Conservation (phyloP, 2,888 invertebrate species). For the Caenorhabditis virilis region DNA sequence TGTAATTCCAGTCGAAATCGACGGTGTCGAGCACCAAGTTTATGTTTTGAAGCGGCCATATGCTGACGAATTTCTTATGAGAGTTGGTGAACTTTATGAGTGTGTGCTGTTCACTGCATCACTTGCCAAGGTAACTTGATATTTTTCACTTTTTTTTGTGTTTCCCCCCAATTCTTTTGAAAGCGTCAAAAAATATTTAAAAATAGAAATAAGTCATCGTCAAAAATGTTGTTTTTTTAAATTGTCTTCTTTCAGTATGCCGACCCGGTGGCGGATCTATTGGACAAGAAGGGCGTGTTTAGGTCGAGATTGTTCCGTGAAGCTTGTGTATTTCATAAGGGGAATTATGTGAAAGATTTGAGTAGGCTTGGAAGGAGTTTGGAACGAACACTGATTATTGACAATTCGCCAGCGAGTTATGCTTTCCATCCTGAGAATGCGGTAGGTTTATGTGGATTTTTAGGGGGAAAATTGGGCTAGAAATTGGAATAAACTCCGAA, state of each 20-base stretch:
- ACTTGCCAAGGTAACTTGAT: conserved; percentile 89
- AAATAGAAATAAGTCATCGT: conserved; percentile 16
- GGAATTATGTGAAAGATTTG: conserved; percentile 99
- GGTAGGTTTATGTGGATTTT: conserved; percentile 79
- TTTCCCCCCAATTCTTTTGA: too few relatives aligned
- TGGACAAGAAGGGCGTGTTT: conserved; percentile 93
- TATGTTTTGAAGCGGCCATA: conserved; percentile 98
- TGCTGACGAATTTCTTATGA: conserved; percentile 96
- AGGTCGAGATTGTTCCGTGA: conserved; percentile 89
- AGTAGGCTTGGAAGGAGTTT: conserved; percentile 94
- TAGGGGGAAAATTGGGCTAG: too few relatives aligned
- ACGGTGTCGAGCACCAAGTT: conserved; percentile 93
- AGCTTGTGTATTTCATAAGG: conserved; percentile 98
- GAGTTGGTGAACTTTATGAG: conserved; percentile 97
- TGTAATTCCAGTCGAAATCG: conserved; percentile 99
- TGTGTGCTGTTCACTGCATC: conserved; percentile 99
- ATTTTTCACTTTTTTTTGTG: too few relatives aligned
- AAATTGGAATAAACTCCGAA: too few relatives aligned
- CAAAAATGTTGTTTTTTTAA: too few relatives aligned
- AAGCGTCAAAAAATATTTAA: neutral
- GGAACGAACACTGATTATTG: conserved; percentile 94
- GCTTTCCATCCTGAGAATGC: conserved; percentile 99
- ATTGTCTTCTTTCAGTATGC: conserved; percentile 93
- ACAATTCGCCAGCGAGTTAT: conserved; percentile 99
- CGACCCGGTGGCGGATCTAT: conserved; percentile 96